Percentiles rank a stretch among this genome's conserved stretches.
These are phyloP conservation scores for Drosophila algonquin DNA, from an alignment of 2,888 invertebrate genomes.

Conservation along the genomic window DNA sequence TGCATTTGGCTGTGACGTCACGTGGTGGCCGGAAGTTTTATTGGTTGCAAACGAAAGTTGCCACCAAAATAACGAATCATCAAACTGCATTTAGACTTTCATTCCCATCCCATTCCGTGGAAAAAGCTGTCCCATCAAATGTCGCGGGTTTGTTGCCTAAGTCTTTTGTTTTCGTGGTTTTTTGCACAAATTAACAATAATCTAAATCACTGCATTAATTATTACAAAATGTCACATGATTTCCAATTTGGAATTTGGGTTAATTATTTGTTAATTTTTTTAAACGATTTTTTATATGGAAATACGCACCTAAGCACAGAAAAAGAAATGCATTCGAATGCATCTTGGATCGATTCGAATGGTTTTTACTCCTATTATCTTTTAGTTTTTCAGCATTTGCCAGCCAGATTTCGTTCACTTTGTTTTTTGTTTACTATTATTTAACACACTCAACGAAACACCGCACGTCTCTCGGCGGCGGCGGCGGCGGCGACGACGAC, in stretches of 20 bases:
- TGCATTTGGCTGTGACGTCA: slow-evolving; percentile 61
- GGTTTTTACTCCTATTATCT: slow-evolving; percentile 16
- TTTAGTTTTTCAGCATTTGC: slow-evolving; percentile 32
- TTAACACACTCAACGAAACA: slow-evolving; percentile 69
- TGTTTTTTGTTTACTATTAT: slow-evolving; percentile 62
- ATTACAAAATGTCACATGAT: slow-evolving; percentile 57
- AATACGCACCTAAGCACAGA: slow-evolving; percentile 71
- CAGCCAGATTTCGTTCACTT: slow-evolving; percentile 42
- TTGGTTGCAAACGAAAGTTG: slow-evolving; percentile 64
- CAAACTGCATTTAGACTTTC: slow-evolving; percentile 23
- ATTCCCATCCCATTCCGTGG: no score
- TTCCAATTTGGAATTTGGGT: slow-evolving; percentile 17
- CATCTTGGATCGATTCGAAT: slow-evolving; percentile 50
- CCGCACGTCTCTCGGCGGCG: slow-evolving; percentile 9
- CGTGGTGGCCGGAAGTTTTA: slow-evolving; percentile 63
- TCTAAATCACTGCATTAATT: slow-evolving; percentile 15
- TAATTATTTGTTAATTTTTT: slow-evolving; percentile 24
- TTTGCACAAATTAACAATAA: slow-evolving; percentile 57
- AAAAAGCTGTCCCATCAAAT: slow-evolving; percentile 26
- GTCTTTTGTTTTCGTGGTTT: slow-evolving; percentile 63
- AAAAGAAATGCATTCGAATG: slow-evolving; percentile 61
- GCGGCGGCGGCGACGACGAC: slow-evolving; percentile 9
- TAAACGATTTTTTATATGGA: neutral
- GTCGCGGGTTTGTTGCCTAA: slow-evolving; percentile 70
- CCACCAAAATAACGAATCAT: slow-evolving; percentile 20